Percentiles rank a stretch among this genome's conserved stretches.
These are phyloP conservation scores for Brachionus calyciflorus DNA, from an alignment of 1,140 invertebrate species.

Conservation along the genomic window DNA sequence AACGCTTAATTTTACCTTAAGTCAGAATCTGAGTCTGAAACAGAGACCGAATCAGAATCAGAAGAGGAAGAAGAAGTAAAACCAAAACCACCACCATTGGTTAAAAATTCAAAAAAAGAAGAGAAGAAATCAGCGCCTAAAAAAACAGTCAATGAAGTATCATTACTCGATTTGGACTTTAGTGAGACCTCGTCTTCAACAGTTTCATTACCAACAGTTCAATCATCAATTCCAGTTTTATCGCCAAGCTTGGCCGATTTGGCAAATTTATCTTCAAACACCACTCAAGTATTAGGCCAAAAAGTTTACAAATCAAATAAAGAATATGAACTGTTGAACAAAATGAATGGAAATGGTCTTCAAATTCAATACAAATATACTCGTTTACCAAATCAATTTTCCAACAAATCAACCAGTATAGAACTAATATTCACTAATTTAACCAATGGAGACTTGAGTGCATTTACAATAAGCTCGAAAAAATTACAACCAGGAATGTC, in stretches of 20 bases:
- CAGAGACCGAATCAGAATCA: constrained; percentile 43
- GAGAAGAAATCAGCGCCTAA: constrained; percentile 18
- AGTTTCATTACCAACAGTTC: background rate
- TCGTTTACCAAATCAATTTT: constrained; percentile 48
- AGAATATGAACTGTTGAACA: constrained; percentile 72
- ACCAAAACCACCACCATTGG: too few species aligned
- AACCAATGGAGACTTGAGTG: constrained; percentile 67
- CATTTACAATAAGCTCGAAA: constrained; percentile 66
- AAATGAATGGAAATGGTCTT: constrained; percentile 74
- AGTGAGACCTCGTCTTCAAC: background rate
- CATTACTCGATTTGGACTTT: constrained; percentile 74
- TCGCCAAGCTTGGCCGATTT: constrained; percentile 41
- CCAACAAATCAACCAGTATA: constrained; percentile 73
- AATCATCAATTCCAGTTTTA: background rate
- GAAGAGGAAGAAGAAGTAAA: constrained; percentile 53
- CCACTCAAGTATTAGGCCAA: background rate
- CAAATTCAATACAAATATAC: constrained; percentile 70
- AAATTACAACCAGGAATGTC: constrained; percentile 69
- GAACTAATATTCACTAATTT: constrained; percentile 78
- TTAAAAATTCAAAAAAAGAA: constrained; percentile 48
- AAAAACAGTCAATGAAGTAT: constrained; percentile 62
- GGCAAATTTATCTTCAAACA: background rate
- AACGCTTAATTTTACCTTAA: too few species aligned
- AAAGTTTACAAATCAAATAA: constrained; percentile 65
- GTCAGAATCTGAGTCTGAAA: background rate